phyloP scores from a whole-genome alignment of 2,797 vertebrate genomes.

The Alectoris magna region DNA sequence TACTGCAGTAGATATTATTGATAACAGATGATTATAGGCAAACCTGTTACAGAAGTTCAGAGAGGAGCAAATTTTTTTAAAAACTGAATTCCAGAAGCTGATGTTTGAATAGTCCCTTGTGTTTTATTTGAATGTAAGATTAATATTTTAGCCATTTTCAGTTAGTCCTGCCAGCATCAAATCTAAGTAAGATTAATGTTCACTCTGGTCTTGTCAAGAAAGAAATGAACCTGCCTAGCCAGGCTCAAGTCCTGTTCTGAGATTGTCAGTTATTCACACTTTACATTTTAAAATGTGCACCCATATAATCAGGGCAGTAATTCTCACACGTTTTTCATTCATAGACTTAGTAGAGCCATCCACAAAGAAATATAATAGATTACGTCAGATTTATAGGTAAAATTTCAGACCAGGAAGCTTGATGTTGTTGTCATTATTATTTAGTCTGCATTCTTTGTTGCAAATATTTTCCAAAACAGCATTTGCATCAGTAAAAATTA shows the following conservation, averaged over 20 bases:
- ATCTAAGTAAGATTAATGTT: neutral
- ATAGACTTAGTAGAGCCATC: fast-evolving
- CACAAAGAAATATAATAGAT: neutral
- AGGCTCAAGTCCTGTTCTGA: neutral
- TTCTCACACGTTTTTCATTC: neutral
- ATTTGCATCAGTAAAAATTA: neutral
- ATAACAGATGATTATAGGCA: neutral
- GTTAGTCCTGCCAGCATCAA: neutral
- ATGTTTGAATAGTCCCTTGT: neutral
- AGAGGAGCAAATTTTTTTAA: neutral
- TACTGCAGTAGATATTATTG: neutral
- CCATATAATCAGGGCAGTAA: neutral
- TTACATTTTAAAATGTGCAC: neutral
- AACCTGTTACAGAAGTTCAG: neutral
- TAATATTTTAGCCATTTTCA: neutral
- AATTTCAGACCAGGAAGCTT: neutral
- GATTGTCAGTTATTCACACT: neutral
- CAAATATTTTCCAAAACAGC: neutral
- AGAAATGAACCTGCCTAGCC: neutral
- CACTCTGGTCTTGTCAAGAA: fast-evolving
- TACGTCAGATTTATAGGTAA: neutral
- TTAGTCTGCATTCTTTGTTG: neutral
- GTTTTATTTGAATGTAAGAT: neutral
- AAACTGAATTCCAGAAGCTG: neutral
- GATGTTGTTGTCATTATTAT: neutral